Evolutionary conservation across 2,888 invertebrate genomes (phyloP), one percentile per base, ranked within the genome.

Genomic region (Eristalis intricaria): DNA sequence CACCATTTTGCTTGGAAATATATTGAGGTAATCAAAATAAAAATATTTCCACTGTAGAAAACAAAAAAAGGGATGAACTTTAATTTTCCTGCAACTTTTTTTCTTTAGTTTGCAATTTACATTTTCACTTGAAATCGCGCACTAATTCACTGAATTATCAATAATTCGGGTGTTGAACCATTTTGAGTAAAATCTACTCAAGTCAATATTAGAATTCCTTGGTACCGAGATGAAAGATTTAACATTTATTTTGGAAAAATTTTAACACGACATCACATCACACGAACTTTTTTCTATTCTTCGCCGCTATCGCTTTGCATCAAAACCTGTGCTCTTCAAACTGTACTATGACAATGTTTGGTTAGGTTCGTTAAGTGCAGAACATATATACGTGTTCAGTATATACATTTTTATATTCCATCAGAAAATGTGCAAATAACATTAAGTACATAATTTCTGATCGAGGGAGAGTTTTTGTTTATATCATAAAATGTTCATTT

Each of bases 1-100:
- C 90, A 93, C 93, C 93, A 93, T 93, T 91, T 90, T 92, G 83
- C 79, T 70, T 56, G 76, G 43, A 80, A 65, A 64, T 76, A 65
- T 79, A 60, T 58, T 87, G 58, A 8, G 69, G 40, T 69, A 66
- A 86, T 69, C 77, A 86, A 86, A 86, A 86, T 86, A 87, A 80
- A 77, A 84, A 88, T 84, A 77, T 84, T 84, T 88, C 80, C 73
- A 84, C 75, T 79, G 32, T 32, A 50, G 79, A 76, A 84, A 84
- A 86, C 65, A 78, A 78, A 23, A 79, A 80, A 71, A 71, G 61
- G 61, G 69, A 63, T 58, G 81, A 81, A 81, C 80, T 76, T 85
- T 68, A 81, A 77, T 73, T 77, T 77, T 85, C 68, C 71, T 75
- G 83, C 74, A 86, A 77, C 60, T 73, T 81, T 77, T 81, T 73